Evolutionary conservation across 35 echinoderm and acorn worm species (phyloP).

Genomic region (Ophiothrix spiculata): DNA sequence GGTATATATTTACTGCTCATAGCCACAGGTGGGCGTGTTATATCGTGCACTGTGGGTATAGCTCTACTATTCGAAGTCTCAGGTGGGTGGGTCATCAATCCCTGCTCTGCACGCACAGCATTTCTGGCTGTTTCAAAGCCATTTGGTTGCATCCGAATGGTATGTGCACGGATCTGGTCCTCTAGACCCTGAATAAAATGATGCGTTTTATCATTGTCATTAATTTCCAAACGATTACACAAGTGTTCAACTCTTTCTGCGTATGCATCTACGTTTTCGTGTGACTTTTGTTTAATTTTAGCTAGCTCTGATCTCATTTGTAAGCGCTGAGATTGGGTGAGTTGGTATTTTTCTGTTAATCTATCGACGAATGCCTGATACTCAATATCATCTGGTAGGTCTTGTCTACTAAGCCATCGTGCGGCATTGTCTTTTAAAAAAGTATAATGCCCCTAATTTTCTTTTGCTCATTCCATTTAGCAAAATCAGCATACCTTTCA

Average conservation of each 20-base stretch:
- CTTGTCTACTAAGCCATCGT: neutral
- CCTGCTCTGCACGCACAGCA: neutral
- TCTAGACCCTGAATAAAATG: neutral
- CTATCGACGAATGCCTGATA: neutral
- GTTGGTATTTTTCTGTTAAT: neutral
- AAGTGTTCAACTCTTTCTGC: neutral
- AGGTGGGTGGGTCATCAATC: no score
- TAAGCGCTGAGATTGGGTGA: neutral
- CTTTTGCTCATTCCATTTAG: neutral
- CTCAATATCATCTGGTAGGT: neutral
- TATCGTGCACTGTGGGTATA: no score
- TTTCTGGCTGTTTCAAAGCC: neutral
- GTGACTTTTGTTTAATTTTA: neutral
- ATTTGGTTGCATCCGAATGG: neutral
- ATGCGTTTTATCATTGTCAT: neutral
- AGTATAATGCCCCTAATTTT: neutral
- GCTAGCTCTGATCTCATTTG: neutral
- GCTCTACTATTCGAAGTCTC: no score
- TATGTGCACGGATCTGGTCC: neutral
- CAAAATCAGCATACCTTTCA: neutral
- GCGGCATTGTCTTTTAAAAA: neutral
- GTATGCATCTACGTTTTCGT: neutral
- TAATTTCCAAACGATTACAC: neutral
- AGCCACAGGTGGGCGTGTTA: no score
- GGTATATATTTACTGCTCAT: no score